Base-by-base conservation (phyloP, 2,113 vertebrate species). In the Ceyx melanurus region DNA sequence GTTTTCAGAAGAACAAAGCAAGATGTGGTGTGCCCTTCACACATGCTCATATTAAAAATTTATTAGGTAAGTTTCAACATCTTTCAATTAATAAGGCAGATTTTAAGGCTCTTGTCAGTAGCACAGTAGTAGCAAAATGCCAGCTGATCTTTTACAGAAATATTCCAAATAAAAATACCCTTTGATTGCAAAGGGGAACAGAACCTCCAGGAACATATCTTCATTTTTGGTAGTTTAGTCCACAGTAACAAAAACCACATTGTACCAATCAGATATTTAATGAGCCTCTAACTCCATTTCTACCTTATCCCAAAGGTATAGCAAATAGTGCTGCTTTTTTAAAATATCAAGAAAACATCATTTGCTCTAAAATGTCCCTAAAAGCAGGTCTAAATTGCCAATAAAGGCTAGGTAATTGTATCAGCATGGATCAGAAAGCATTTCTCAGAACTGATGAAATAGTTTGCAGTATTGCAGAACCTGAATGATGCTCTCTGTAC, bases 371-470 rank as follows among this genome's bases (percentile, higher is more conserved):
- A 98, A 98, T 96, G 97, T 97, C 98, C 98, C 98, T 98, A 98
- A 98, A 98, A 98, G 98, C 98, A 96, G 97, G 97, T 97, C 97
- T 98, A 97, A 98, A 98, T 98, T 98, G 98, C 97, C 98, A 98
- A 98, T 98, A 98, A 98, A 97, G 97, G 97, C 97, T 79, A 94
- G 97, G 97, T 98, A 98, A 98, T 98, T 98, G 97, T 97, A 98
- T 98, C 98, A 98, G 97, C 98, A 98, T 97, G 97, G 98, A 98
- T 98, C 98, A 98, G 97, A 98, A 98, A 98, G 97, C 98, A 97
- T 98, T 98, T 98, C 98, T 98, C 97, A 97, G 97, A 97, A 97
- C 96, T 96, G 90, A 96, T 96, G 97, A 96, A 97, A 97, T 97
- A 97, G 96, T 98, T 97, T 97, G 96, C 94, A 92, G 93, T 96